These are phyloP conservation scores for Holothuria leucospilota DNA, from an alignment of 53 echinoderm and acorn worm genomes.

Conservation along the genomic window DNA sequence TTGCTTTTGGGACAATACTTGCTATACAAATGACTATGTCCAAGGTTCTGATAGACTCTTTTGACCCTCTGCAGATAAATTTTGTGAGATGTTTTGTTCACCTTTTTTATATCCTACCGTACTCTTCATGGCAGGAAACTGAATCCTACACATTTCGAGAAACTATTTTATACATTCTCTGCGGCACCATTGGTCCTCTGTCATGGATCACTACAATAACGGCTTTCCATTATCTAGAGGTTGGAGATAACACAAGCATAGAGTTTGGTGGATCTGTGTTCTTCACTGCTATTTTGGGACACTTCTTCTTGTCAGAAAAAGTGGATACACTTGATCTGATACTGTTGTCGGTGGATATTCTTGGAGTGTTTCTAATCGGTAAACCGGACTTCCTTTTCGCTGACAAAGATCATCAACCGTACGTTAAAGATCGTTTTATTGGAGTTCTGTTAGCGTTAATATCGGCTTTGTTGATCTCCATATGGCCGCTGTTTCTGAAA, in stretches of 20 bases:
- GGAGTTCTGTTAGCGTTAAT: background rate
- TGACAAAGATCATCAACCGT: background rate
- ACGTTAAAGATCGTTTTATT: too few relatives aligned
- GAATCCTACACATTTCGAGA: background rate
- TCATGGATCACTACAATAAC: background rate
- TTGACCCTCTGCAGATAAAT: background rate
- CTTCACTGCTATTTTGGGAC: slow-evolving; percentile 15
- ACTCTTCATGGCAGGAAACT: slow-evolving; percentile 2
- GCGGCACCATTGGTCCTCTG: background rate
- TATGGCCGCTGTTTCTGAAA: background rate
- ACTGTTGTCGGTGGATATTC: background rate
- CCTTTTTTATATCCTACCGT: background rate
- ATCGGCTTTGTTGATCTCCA: background rate
- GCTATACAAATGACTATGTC: too few relatives aligned
- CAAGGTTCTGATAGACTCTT: too few relatives aligned
- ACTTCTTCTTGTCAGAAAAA: slow-evolving; percentile 1
- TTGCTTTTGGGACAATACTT: too few relatives aligned
- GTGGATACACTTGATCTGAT: background rate
- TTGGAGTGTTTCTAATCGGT: background rate
- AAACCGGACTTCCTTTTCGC: slow-evolving; percentile 4
- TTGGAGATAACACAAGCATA: slow-evolving; percentile 4
- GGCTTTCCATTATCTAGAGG: background rate
- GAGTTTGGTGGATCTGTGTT: background rate
- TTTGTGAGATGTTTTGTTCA: slow-evolving; percentile 12
- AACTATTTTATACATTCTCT: background rate